Percentiles rank a stretch among this genome's conserved stretches.
Conservation (phyloP, 1,140 invertebrate species). For the Leptonema lineaticorne region DNA sequence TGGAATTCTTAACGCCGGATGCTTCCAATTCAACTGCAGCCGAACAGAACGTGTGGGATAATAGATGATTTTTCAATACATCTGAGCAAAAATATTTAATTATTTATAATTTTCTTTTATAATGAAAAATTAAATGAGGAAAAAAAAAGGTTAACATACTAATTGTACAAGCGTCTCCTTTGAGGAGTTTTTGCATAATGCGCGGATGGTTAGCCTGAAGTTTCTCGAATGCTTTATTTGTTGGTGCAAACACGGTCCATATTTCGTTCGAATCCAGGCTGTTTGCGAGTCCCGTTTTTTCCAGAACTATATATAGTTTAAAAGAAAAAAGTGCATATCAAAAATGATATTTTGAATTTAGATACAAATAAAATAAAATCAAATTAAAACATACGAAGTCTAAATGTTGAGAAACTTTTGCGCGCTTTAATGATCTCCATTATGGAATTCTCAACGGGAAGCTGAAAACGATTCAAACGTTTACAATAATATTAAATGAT, state of each 20-base stretch:
- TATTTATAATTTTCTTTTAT: neutral
- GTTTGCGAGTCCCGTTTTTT: slow-evolving; percentile 21
- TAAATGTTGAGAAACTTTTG: slow-evolving; percentile 16
- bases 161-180: slow-evolving; percentile 5
- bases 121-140: neutral
- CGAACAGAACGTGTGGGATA: slow-evolving; percentile 6
- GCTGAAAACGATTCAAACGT: no score
- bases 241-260: slow-evolving; percentile 37
- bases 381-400: slow-evolving; percentile 16
- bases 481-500: no score
- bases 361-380: neutral
- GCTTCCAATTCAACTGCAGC: neutral
- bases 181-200: slow-evolving; percentile 17
- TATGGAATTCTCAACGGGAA: slow-evolving; percentile 18
- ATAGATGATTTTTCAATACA: slow-evolving; percentile 18
- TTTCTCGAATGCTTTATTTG: slow-evolving; percentile 35
- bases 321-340: neutral
- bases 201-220: neutral
- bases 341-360: neutral
- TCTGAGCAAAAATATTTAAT: slow-evolving; percentile 9
- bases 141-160: slow-evolving; percentile 8
- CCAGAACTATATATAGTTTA: slow-evolving; percentile 22
- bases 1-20: neutral
- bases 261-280: slow-evolving; percentile 17
- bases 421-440: slow-evolving; percentile 16